Conservation (phyloP, 1,140 invertebrate species). For the Leptopilina boulardi region DNA sequence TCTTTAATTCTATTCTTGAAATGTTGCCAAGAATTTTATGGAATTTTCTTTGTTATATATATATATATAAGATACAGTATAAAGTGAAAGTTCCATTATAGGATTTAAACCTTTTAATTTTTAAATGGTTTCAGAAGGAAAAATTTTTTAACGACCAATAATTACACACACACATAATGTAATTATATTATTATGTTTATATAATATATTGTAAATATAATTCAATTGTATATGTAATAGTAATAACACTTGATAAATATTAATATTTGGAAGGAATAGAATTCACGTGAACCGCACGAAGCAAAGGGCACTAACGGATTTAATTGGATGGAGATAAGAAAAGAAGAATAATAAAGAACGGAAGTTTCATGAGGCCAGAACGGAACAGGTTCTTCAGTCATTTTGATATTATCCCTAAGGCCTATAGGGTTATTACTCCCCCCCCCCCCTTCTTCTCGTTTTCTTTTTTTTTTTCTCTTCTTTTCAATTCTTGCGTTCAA, state of each 20-base stretch:
- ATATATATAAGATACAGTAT: too few relatives aligned
- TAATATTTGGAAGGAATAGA: background rate
- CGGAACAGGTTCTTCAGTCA: constrained; percentile 23
- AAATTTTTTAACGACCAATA: too few relatives aligned
- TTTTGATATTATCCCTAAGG: constrained; percentile 8
- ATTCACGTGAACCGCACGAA: background rate
- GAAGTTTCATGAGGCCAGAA: constrained; percentile 3
- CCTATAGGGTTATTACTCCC: constrained; percentile 1
- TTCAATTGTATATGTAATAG: too few relatives aligned
- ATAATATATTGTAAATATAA: too few relatives aligned
- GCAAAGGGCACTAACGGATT: background rate
- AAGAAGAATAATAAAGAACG: constrained; percentile 25
- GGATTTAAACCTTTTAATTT: background rate
- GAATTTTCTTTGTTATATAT: background rate
- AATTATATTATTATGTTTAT: too few relatives aligned
- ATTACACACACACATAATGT: too few relatives aligned
- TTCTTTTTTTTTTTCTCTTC: background rate
- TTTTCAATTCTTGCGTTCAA: background rate
- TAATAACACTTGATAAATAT: too few relatives aligned
- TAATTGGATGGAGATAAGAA: constrained; percentile 10
- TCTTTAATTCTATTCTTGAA: constrained; percentile 9
- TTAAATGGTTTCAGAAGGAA: too few relatives aligned
- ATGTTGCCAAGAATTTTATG: background rate
- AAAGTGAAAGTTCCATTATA: background rate
- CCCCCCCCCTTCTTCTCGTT: background rate